Conservation (phyloP, 2,888 invertebrate genomes). For the Drosophila merina region DNA sequence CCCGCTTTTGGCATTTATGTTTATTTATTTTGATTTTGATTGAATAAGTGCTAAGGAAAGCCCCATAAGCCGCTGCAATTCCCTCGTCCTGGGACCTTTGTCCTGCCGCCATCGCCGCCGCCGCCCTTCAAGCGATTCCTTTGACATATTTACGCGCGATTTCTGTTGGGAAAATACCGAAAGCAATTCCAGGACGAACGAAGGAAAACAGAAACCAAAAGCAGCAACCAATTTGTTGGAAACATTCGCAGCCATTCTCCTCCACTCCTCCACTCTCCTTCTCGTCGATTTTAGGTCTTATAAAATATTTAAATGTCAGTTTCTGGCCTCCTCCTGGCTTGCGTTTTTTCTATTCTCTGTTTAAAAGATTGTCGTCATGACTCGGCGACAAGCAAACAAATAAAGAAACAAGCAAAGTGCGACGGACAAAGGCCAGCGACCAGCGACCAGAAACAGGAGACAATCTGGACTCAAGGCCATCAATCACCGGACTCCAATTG, state of each 20-base stretch:
- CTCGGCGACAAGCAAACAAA: conserved; percentile 27
- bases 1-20: conserved; percentile 27
- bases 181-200: not conserved
- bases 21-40: conserved; percentile 78
- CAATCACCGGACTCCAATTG: conserved; percentile 15
- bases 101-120: too few relatives aligned
- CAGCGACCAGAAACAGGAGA: not conserved
- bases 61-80: conserved; percentile 21
- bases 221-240: conserved; percentile 8
- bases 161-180: conserved; percentile 6
- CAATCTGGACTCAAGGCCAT: conserved; percentile 26
- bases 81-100: not conserved
- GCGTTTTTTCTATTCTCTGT: conserved; percentile 11
- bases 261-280: too few relatives aligned
- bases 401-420: conserved; percentile 13
- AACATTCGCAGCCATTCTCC: conserved; percentile 5
- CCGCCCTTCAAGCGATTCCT: conserved; percentile 4
- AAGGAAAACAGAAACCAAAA: not conserved
- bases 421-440: conserved; percentile 9
- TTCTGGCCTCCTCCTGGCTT: not conserved
- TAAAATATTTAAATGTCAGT: conserved; percentile 35
- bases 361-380: conserved; percentile 57
- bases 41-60: conserved; percentile 72
- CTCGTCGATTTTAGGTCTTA: conserved; percentile 31
- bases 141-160: conserved; percentile 37